These are phyloP conservation scores for Cryptocephalus primarius DNA, from an alignment of 2,888 invertebrate species.

Conservation along the genomic window DNA sequence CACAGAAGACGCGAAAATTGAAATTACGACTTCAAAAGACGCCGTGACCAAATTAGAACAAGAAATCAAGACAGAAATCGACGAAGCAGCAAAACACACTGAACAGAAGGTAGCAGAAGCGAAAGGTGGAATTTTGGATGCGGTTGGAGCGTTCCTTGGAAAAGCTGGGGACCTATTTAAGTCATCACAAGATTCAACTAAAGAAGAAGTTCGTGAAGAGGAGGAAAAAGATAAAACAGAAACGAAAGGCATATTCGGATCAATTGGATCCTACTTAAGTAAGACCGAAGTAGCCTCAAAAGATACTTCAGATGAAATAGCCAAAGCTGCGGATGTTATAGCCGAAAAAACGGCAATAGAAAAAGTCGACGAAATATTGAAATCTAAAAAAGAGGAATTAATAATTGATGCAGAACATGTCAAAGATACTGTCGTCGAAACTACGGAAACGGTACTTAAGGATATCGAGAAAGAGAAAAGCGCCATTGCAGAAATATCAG, in stretches of 20 bases:
- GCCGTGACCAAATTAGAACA: neutral
- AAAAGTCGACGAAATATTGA: neutral
- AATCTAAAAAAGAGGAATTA: neutral
- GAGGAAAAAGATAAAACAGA: neutral
- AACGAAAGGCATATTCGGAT: neutral
- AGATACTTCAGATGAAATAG: slow-evolving; percentile 1
- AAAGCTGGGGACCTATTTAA: neutral
- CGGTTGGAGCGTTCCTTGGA: neutral
- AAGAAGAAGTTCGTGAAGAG: neutral
- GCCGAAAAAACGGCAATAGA: neutral
- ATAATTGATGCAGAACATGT: too few relatives aligned
- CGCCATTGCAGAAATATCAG: neutral
- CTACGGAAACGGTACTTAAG: neutral
- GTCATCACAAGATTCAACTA: neutral
- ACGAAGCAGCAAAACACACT: neutral
- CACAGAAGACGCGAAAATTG: neutral
- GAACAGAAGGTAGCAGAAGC: neutral
- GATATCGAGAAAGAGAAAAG: neutral
- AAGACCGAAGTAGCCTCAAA: slow-evolving; percentile 1
- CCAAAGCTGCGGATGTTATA: neutral
- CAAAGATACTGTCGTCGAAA: too few relatives aligned
- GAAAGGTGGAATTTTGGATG: neutral
- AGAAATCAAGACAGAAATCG: neutral
- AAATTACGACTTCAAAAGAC: neutral
- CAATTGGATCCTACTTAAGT: too few relatives aligned